Evolutionary conservation across 2,797 vertebrate genomes (phyloP).

Genomic region (Fringilla coelebs): DNA sequence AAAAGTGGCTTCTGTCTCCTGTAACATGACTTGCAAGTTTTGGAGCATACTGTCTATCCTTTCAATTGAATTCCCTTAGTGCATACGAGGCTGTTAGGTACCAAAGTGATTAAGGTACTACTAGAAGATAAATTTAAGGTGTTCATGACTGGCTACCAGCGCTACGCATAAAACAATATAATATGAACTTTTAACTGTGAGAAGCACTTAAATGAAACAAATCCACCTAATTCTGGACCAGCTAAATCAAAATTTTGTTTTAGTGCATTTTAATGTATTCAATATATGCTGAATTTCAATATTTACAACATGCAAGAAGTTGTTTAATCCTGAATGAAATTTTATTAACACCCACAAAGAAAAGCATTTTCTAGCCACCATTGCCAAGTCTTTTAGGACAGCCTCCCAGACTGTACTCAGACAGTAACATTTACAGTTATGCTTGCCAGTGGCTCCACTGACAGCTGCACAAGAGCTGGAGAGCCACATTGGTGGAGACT

Average conservation of each 20-base stretch:
- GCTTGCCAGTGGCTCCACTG: background rate
- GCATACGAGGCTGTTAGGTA: accelerated
- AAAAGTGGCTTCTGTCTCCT: background rate
- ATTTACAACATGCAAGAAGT: background rate
- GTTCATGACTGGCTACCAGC: background rate
- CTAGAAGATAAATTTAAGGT: background rate
- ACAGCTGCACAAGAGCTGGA: background rate
- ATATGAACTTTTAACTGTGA: background rate
- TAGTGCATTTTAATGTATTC: background rate
- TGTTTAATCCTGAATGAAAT: background rate
- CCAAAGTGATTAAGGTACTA: background rate
- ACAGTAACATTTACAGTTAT: background rate
- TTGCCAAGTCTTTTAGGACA: background rate
- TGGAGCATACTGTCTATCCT: background rate
- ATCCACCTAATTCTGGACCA: background rate
- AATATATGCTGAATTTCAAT: background rate
- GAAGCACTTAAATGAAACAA: background rate
- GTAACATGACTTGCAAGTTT: background rate
- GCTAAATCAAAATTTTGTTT: background rate
- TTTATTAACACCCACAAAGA: background rate
- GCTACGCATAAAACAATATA: background rate
- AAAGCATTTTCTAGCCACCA: background rate
- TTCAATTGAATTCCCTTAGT: accelerated
- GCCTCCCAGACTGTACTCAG: background rate
- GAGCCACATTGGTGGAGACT: background rate